A percentile compares a stretch with the other conserved stretches of the same genome.
Evolutionary conservation across 2,888 invertebrate genomes (phyloP).

Genomic region (Caenorhabditis macrosperma): DNA sequence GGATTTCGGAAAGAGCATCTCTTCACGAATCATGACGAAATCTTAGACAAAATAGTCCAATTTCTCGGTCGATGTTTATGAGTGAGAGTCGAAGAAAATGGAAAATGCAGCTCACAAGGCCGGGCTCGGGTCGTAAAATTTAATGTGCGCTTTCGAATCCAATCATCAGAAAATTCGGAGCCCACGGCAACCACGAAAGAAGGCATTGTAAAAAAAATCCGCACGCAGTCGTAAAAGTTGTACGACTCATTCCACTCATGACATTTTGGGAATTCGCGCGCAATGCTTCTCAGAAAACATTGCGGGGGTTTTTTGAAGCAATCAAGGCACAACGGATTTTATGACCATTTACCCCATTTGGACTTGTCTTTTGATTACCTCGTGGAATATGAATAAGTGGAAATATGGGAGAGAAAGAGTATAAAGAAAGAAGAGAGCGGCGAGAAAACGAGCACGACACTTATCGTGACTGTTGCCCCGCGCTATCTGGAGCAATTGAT

Average conservation of each 20-base stretch:
- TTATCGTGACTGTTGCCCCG: constrained; percentile 7
- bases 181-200: constrained; percentile 1
- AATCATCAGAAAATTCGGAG: constrained; percentile 19
- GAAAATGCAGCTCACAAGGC: constrained; percentile 5
- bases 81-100: constrained; percentile 7
- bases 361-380: background rate
- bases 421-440: background rate
- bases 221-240: constrained; percentile 7
- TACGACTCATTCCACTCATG: background rate
- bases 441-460: background rate
- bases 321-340: background rate
- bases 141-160: constrained; percentile 30
- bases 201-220: constrained; percentile 15
- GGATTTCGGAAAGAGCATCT: constrained; percentile 28
- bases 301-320: too few species aligned
- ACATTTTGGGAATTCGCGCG: background rate
- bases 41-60: background rate
- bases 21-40: constrained; percentile 25
- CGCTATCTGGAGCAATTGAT: constrained; percentile 27
- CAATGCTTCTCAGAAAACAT: too few species aligned
- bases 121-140: constrained; percentile 35
- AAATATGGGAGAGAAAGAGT: background rate
- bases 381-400: background rate
- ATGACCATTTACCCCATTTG: background rate
- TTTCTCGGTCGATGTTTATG: constrained; percentile 10